Percentiles rank a stretch among this genome's conserved stretches.
Conservation (phyloP, 2,797 vertebrate genomes). For the Catharus ustulatus region DNA sequence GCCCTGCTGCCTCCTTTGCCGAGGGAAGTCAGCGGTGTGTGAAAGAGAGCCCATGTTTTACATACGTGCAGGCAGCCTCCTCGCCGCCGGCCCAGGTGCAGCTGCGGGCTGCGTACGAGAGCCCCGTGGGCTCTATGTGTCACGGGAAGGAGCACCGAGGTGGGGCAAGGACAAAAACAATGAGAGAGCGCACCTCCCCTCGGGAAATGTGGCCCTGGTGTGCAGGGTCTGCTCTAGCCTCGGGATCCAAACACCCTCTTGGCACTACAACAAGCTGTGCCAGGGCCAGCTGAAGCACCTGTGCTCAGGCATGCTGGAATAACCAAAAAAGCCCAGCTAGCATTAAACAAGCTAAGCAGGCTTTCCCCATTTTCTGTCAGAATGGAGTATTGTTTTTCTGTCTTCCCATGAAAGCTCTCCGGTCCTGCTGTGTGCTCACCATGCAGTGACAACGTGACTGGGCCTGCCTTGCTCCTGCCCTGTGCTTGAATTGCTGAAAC, state of each 20-base stretch:
- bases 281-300: background rate
- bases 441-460: background rate
- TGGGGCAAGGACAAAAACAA: conserved; percentile 22
- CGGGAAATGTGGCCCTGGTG: background rate
- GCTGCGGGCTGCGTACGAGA: background rate
- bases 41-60: background rate
- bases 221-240: background rate
- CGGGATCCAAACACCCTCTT: background rate
- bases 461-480: background rate
- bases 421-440: accelerated
- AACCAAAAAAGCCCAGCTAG: background rate
- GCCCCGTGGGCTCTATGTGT: background rate
- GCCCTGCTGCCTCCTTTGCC: background rate
- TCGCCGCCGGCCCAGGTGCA: background rate
- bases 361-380: background rate
- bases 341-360: background rate
- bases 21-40: background rate
- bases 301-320: background rate
- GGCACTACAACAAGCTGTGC: background rate
- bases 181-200: background rate
- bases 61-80: background rate
- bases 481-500: accelerated
- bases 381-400: background rate
- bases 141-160: conserved; percentile 6
- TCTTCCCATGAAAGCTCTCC: background rate